A percentile compares a stretch with the other conserved stretches of the same genome.
These are phyloP conservation scores for Vidua chalybeata DNA, from an alignment of 2,113 vertebrate genomes.

Conservation along the genomic window DNA sequence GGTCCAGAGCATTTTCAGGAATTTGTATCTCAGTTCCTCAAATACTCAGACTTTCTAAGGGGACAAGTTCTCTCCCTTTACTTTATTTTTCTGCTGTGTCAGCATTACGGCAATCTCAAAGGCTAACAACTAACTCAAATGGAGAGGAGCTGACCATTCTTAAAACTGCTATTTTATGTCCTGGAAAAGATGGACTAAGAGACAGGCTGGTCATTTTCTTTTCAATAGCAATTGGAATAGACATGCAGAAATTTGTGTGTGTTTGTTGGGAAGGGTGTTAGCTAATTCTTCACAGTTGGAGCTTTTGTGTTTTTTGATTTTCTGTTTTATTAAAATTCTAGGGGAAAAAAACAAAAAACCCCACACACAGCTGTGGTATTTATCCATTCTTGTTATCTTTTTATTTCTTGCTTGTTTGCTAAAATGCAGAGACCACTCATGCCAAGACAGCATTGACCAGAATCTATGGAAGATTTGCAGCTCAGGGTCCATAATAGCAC, in stretches of 20 bases:
- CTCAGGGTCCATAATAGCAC: neutral
- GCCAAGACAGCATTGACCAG: neutral
- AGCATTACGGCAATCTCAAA: neutral
- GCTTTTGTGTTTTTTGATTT: conserved; percentile 19
- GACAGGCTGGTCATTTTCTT: neutral
- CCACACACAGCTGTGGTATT: conserved; percentile 4
- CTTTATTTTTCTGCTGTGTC: neutral
- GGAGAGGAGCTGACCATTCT: neutral
- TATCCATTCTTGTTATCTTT: neutral
- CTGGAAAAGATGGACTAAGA: neutral
- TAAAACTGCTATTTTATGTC: neutral
- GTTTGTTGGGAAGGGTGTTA: neutral
- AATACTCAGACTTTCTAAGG: neutral
- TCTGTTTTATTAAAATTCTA: conserved; percentile 4
- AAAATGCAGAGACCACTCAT: neutral
- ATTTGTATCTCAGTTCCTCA: neutral
- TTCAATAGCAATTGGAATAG: neutral
- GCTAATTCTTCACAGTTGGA: neutral
- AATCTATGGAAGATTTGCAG: neutral
- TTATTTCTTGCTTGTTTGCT: neutral
- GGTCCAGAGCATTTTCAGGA: neutral
- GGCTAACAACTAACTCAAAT: neutral
- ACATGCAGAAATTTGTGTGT: neutral
- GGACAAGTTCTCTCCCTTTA: neutral
- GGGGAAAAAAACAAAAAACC: fast-evolving